Conservation (phyloP, 2,797 vertebrate genomes). For the Pangasius macronema region DNA sequence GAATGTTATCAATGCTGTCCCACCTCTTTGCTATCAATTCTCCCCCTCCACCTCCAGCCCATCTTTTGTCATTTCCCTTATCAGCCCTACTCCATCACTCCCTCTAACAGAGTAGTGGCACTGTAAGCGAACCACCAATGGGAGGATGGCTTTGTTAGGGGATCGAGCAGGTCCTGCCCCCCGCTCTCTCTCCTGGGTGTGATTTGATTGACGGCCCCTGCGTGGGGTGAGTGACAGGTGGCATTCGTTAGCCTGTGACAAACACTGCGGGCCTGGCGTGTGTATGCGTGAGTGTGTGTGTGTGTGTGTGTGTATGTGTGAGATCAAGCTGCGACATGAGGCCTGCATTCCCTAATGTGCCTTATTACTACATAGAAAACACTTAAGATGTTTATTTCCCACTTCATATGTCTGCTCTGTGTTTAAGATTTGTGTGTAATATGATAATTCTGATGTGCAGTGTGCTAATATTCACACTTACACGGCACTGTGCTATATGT, state of each 20-base stretch:
- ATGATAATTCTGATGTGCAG: background rate
- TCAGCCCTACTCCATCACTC: constrained; percentile 80
- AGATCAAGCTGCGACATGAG: background rate
- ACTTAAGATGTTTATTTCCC: background rate
- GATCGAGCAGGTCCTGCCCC: constrained; percentile 63
- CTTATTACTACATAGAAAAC: background rate
- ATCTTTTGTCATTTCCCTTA: constrained; percentile 76
- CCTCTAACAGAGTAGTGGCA: constrained; percentile 62
- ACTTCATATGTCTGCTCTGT: background rate
- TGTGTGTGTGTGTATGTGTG: background rate
- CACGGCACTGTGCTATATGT: background rate
- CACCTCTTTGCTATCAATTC: constrained; percentile 70
- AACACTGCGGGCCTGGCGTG: constrained; percentile 51
- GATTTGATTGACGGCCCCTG: constrained; percentile 77
- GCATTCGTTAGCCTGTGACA: constrained; percentile 67
- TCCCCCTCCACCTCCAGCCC: constrained; percentile 57
- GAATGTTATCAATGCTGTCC: constrained; percentile 77
- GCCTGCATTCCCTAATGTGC: background rate
- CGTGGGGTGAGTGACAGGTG: constrained; percentile 79
- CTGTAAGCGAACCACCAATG: constrained; percentile 76
- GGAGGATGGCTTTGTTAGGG: constrained; percentile 77
- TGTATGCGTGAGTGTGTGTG: background rate
- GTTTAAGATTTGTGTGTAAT: background rate
- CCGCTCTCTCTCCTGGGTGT: constrained; percentile 69
- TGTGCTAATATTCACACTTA: background rate